A percentile compares a stretch with the other conserved stretches of the same genome.
Evolutionary conservation across 2,797 vertebrate genomes (phyloP).

Genomic region (Lateolabrax maculatus): DNA sequence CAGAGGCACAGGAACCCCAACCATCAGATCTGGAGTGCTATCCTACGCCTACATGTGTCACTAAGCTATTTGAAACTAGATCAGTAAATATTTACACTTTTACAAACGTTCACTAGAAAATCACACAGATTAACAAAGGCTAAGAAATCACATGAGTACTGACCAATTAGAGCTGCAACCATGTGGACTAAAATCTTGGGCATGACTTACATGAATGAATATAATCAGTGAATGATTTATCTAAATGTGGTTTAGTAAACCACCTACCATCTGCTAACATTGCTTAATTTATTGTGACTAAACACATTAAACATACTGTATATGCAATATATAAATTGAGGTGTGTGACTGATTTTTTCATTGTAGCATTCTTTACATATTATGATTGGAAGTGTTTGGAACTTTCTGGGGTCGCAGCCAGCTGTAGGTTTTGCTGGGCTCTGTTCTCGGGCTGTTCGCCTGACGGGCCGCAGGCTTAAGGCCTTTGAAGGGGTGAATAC

Average conservation of each 20-base stretch:
- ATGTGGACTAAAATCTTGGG: constrained; percentile 5
- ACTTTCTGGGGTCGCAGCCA: constrained; percentile 81
- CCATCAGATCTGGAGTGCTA: constrained; percentile 40
- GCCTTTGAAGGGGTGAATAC: constrained; percentile 99
- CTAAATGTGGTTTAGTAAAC: constrained; percentile 22
- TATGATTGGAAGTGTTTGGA: constrained; percentile 11
- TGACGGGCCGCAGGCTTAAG: constrained; percentile 99
- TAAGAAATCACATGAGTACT: not conserved
- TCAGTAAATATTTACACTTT: constrained; percentile 16
- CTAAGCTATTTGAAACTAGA: constrained; percentile 22
- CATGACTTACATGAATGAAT: not conserved
- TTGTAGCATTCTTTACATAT: not conserved
- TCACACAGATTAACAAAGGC: not conserved
- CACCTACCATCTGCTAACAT: constrained; percentile 4
- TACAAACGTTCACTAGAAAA: not conserved
- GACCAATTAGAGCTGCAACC: constrained; percentile 31
- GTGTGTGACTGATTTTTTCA: not conserved
- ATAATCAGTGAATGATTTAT: not conserved
- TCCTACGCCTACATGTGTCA: constrained; percentile 15
- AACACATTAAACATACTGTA: not conserved
- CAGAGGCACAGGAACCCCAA: constrained; percentile 89
- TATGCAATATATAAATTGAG: not conserved
- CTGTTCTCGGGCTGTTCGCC: constrained; percentile 99
- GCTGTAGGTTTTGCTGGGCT: constrained; percentile 91
- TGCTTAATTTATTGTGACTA: not conserved